Evolutionary conservation across 2,888 invertebrate species (phyloP), one percentile per base, ranked within the genome.

Genomic region (Hirtodrosophila confusa): DNA sequence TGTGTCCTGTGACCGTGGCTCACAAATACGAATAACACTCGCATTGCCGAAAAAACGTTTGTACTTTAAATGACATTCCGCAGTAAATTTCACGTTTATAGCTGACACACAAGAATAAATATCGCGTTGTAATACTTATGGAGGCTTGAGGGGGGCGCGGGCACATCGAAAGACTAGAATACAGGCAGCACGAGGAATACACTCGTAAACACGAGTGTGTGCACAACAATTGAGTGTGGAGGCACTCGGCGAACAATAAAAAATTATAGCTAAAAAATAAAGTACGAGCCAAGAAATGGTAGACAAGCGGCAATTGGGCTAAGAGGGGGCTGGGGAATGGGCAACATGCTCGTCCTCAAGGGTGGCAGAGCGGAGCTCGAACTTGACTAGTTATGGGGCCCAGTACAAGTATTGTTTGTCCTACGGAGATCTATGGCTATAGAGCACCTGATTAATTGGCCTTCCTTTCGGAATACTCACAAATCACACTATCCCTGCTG

Each of bases 81-180:
- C 78, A 72, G 89, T 88, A 80, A 87, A 87, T 88, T 87, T 87
- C 69, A 86, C 88, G 83, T 88, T 88, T 87, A 86, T 88, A 69
- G 83, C 86, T 87, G 76, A 80, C 78, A 82, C 83, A 88, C 61
- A 83, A 69, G 80, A 75, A 87, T 86, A 85, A 87, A 87, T 84
- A 85, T 85, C 80, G 65, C 66, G 61, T 60, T 60, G 78, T 77
- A 73, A 77, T 72, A 80, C 64, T 64, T 57, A 36, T 55, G 44
- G 27, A 23, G 55, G 64, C 51, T 43, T 50, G 43, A 49, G 39
- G 54, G 57, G 63, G 48, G 49, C 49, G 49, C 39, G 64, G 40
- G 54, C 57, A 65, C 64, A 75, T 69, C 56, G 53, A 50, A 64
- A 75, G 64, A 61, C 57, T 69, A 75, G 75, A 44, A 2, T 17